These are phyloP conservation scores for Bubo scandiacus DNA, from an alignment of 2,113 vertebrate species.

Conservation along the genomic window DNA sequence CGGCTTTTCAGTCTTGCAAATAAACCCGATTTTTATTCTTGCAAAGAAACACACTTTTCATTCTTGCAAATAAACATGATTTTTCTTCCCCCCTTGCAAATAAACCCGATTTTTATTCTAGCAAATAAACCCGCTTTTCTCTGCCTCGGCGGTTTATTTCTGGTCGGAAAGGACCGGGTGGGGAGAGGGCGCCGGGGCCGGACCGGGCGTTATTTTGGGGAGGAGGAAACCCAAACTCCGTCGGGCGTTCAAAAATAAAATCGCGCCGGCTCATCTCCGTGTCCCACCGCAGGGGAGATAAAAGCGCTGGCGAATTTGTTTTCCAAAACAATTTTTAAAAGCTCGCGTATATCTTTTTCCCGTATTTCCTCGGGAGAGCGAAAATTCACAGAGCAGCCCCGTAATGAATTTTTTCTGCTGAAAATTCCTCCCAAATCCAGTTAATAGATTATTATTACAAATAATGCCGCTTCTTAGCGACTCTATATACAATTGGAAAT, in stretches of 20 bases:
- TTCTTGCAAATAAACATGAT: neutral
- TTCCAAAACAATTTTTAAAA: neutral
- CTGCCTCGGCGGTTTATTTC: slow-evolving; percentile 26
- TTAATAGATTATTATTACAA: neutral
- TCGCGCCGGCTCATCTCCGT: neutral
- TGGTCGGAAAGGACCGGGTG: neutral
- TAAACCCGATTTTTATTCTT: neutral
- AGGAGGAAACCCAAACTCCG: neutral
- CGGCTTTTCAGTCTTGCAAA: neutral
- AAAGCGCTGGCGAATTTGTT: slow-evolving; percentile 3
- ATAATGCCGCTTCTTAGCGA: neutral
- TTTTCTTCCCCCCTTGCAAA: neutral
- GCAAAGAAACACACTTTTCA: neutral
- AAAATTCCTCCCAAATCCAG: slow-evolving; percentile 11
- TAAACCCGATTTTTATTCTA: neutral
- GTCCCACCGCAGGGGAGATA: neutral
- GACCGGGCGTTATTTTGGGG: neutral
- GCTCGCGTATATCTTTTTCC: neutral
- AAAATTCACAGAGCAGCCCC: neutral
- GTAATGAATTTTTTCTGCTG: neutral
- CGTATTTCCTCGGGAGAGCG: neutral
- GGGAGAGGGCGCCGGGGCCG: neutral
- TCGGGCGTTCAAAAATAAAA: neutral
- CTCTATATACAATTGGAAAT: neutral
- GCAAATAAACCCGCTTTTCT: neutral